Percentiles rank a stretch among this genome's conserved stretches.
phyloP scores from a whole-genome alignment of 2,888 invertebrate species.

The Phortica magna region DNA sequence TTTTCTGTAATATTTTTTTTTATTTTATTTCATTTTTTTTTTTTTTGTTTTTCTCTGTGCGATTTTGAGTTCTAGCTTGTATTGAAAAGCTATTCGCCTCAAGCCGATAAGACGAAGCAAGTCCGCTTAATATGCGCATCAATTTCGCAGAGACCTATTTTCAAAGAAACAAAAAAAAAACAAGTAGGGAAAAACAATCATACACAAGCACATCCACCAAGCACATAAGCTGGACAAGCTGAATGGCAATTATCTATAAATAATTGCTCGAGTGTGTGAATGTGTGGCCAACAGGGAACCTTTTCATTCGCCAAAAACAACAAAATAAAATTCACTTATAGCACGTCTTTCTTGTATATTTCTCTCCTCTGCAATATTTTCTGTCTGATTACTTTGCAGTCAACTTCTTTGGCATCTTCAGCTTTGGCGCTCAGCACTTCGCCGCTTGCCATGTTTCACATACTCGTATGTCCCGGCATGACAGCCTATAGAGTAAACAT shows the following conservation, averaged over 20 bases:
- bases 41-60: slow-evolving; percentile 1
- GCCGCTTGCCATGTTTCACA: background rate
- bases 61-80: background rate
- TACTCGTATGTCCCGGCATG: slow-evolving; percentile 1
- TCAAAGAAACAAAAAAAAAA: slow-evolving; percentile 23
- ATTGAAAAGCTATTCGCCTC: background rate
- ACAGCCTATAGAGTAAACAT: slow-evolving; percentile 26
- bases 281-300: slow-evolving; percentile 39
- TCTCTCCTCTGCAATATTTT: slow-evolving; percentile 23
- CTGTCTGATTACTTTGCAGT: slow-evolving; percentile 50
- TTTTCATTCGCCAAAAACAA: background rate
- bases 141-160: slow-evolving; percentile 1
- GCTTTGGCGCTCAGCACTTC: slow-evolving; percentile 31
- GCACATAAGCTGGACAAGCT: slow-evolving; percentile 33
- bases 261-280: slow-evolving; percentile 55
- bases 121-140: slow-evolving; percentile 50
- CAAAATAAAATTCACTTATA: background rate
- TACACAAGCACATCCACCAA: slow-evolving; percentile 1
- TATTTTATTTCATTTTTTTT: no score
- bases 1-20: background rate
- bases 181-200: slow-evolving; percentile 12
- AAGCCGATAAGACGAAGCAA: background rate
- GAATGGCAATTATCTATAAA: slow-evolving; percentile 64
- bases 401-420: slow-evolving; percentile 31
- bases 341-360: slow-evolving; percentile 40